phyloP scores from a whole-genome alignment of 2,888 invertebrate species.

The Parochlus steinenii region DNA sequence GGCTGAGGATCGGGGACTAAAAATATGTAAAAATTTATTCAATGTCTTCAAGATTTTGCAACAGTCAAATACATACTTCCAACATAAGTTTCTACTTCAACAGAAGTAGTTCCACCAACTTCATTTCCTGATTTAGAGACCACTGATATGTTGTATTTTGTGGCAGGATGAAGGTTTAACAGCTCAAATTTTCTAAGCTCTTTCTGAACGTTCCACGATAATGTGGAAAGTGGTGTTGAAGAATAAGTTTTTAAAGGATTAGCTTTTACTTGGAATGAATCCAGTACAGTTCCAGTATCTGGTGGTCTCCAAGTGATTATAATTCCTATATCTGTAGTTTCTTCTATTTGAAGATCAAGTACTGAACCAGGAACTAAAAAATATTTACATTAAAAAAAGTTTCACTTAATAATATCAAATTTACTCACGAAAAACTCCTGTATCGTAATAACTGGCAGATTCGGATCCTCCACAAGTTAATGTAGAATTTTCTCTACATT shows the following conservation, averaged over 20 bases:
- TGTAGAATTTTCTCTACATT: too few relatives aligned
- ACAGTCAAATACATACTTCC: slow-evolving; percentile 29
- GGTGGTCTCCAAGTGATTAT: slow-evolving; percentile 41
- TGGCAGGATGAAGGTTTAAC: slow-evolving; percentile 52
- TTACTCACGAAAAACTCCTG: too few relatives aligned
- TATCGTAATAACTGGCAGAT: too few relatives aligned
- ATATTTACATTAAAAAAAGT: too few relatives aligned
- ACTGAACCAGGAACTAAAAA: slow-evolving; percentile 71
- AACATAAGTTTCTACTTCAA: slow-evolving; percentile 49
- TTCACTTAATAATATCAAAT: too few relatives aligned
- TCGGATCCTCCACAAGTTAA: too few relatives aligned
- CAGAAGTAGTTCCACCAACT: slow-evolving; percentile 38
- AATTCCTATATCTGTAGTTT: slow-evolving; percentile 45
- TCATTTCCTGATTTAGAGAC: slow-evolving; percentile 43
- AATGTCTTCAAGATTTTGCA: neutral
- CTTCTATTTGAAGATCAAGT: slow-evolving; percentile 36
- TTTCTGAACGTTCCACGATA: slow-evolving; percentile 43
- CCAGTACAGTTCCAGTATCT: slow-evolving; percentile 35
- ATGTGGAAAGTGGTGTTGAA: slow-evolving; percentile 31
- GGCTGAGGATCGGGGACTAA: slow-evolving; percentile 50
- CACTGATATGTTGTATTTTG: slow-evolving; percentile 56
- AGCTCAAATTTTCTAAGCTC: slow-evolving; percentile 39
- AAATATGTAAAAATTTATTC: slow-evolving; percentile 13
- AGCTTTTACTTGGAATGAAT: slow-evolving; percentile 39
- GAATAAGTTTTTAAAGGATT: slow-evolving; percentile 40